Evolutionary conservation across 2,113 vertebrate genomes (phyloP).

Genomic region (Labeo rohita): DNA sequence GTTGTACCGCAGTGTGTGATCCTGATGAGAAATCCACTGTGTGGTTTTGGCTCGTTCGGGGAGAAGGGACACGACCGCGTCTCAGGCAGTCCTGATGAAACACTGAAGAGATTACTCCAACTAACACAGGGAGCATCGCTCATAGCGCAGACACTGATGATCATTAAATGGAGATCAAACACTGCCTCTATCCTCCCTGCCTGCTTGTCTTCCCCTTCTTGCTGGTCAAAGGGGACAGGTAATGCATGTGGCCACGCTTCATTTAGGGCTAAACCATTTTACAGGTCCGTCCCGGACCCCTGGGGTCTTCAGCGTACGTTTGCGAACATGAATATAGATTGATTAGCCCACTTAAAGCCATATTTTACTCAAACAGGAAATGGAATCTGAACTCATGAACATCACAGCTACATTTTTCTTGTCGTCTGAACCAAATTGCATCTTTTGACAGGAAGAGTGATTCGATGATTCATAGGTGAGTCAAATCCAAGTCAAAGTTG

Average conservation of each 20-base stretch:
- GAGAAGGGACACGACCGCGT: slow-evolving; percentile 43
- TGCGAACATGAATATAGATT: slow-evolving; percentile 46
- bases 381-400: slow-evolving; percentile 27
- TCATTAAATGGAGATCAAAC: slow-evolving; percentile 49
- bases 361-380: slow-evolving; percentile 33
- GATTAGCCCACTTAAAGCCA: slow-evolving; percentile 34
- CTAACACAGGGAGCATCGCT: slow-evolving; percentile 34
- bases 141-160: slow-evolving; percentile 38
- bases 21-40: slow-evolving; percentile 67
- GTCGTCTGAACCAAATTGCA: slow-evolving; percentile 1
- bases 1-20: slow-evolving; percentile 58
- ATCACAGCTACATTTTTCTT: slow-evolving; percentile 7
- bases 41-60: slow-evolving; percentile 52
- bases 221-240: slow-evolving; percentile 46
- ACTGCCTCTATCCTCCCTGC: slow-evolving; percentile 28
- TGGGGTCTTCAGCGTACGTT: background rate
- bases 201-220: slow-evolving; percentile 39
- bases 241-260: slow-evolving; percentile 45
- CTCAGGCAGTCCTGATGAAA: slow-evolving; percentile 49
- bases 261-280: slow-evolving; percentile 51
- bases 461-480: slow-evolving; percentile 56
- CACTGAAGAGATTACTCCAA: slow-evolving; percentile 40
- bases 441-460: slow-evolving; percentile 25
- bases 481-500: slow-evolving; percentile 40
- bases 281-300: slow-evolving; percentile 34